Evolutionary conservation across 1,140 invertebrate species (phyloP).

Genomic region (Adelges cooleyi): DNA sequence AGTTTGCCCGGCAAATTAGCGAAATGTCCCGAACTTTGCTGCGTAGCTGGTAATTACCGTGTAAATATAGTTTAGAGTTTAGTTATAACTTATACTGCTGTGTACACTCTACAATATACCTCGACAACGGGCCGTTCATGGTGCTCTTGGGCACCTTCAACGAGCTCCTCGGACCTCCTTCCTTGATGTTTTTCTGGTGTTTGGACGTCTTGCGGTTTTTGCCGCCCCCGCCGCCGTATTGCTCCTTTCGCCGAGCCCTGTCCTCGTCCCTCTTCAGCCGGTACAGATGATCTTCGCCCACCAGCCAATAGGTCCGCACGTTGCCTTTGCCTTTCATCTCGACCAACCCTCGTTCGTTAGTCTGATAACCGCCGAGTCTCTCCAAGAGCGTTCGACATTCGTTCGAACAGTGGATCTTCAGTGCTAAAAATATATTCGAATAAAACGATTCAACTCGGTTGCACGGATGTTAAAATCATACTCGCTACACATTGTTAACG

Average conservation of each 20-base stretch:
- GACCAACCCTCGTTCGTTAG: slow-evolving; percentile 65
- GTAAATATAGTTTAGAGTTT: too few relatives aligned
- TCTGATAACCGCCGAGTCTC: slow-evolving; percentile 62
- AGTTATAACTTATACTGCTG: too few relatives aligned
- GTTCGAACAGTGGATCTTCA: slow-evolving; percentile 74
- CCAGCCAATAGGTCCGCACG: slow-evolving; percentile 74
- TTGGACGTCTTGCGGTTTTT: slow-evolving; percentile 2
- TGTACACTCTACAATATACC: not conserved
- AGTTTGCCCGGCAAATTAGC: too few relatives aligned
- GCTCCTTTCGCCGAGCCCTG: slow-evolving; percentile 40
- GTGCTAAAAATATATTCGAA: too few relatives aligned
- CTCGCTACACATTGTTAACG: too few relatives aligned
- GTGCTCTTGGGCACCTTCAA: slow-evolving; percentile 32
- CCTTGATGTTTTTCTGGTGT: not conserved
- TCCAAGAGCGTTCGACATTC: slow-evolving; percentile 61
- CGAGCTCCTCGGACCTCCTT: slow-evolving; percentile 31
- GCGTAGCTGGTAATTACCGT: too few relatives aligned
- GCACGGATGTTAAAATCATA: too few relatives aligned
- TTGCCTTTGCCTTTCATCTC: slow-evolving; percentile 79
- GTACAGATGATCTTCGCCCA: slow-evolving; percentile 55
- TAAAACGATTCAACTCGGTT: too few relatives aligned
- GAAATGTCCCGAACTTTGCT: too few relatives aligned
- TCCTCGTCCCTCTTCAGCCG: slow-evolving; percentile 44
- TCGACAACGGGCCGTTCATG: slow-evolving; percentile 12
- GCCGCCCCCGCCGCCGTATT: not conserved